Evolutionary conservation across 2,113 vertebrate genomes (phyloP).

Genomic region (Smithornis capensis): DNA sequence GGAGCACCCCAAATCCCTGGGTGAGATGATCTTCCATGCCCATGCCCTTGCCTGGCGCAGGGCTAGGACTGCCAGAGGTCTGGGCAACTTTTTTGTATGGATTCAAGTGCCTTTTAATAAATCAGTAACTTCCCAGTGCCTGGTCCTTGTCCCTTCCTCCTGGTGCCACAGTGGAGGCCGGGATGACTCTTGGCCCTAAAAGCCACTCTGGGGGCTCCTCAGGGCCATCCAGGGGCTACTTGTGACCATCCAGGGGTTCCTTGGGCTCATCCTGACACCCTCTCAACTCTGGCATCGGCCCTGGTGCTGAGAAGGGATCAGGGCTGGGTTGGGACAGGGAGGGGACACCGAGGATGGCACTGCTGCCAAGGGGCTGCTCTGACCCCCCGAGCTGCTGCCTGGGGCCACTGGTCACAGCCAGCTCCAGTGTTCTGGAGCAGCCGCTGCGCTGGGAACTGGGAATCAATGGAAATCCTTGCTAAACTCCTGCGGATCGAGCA

Average conservation of each 20-base stretch:
- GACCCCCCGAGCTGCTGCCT: rapidly evolving
- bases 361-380: rapidly evolving
- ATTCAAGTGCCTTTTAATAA: slow-evolving; percentile 64
- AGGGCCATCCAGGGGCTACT: neutral
- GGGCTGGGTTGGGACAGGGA: neutral
- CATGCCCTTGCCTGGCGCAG: rapidly evolving
- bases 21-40: neutral
- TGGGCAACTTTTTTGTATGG: neutral
- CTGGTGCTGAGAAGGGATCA: neutral
- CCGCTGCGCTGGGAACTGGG: neutral
- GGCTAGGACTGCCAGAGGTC: neutral
- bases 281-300: neutral
- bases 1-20: neutral
- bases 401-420: too few relatives aligned
- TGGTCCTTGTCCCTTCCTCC: neutral
- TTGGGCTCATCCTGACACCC: neutral
- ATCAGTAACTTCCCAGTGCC: neutral
- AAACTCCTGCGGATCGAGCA: neutral
- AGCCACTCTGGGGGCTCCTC: neutral
- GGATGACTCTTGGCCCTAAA: neutral
- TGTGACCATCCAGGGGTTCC: neutral
- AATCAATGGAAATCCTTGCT: neutral
- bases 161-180: neutral
- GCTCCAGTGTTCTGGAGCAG: neutral
- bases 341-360: neutral